phyloP scores from a whole-genome alignment of 2,888 invertebrate genomes.

The Glyphotaelius pellucidus region DNA sequence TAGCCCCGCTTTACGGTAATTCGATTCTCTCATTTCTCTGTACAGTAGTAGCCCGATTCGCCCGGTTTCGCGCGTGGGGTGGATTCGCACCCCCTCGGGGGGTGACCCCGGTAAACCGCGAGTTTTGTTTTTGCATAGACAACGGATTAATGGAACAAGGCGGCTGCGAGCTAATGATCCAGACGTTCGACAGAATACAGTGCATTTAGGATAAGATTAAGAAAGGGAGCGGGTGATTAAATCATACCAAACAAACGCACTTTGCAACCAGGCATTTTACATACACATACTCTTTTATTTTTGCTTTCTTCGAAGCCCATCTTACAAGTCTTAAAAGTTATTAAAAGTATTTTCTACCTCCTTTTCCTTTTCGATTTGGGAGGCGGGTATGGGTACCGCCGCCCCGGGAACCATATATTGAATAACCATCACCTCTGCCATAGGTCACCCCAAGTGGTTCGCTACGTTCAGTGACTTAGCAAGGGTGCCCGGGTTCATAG shows the following conservation, averaged over 20 bases:
- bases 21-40: not conserved
- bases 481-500: too few relatives aligned
- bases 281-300: not conserved
- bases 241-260: not conserved
- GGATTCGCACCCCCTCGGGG: not conserved
- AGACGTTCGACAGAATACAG: not conserved
- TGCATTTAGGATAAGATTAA: not conserved
- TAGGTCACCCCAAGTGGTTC: too few relatives aligned
- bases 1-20: not conserved
- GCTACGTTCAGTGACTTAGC: too few relatives aligned
- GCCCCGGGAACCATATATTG: too few relatives aligned
- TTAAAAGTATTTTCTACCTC: too few relatives aligned
- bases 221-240: not conserved
- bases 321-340: too few relatives aligned
- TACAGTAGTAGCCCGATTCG: not conserved
- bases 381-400: too few relatives aligned
- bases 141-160: not conserved
- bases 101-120: slow-evolving; percentile 10
- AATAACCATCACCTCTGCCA: too few relatives aligned
- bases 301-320: too few relatives aligned
- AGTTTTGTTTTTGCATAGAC: slow-evolving; percentile 8
- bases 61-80: not conserved
- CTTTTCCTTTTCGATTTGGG: too few relatives aligned
- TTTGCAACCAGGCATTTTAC: not conserved
- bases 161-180: not conserved